Evolutionary conservation across 1,140 invertebrate genomes (phyloP), one percentile per base, ranked within the genome.

Genomic region (Gonatopus flavifemur): DNA sequence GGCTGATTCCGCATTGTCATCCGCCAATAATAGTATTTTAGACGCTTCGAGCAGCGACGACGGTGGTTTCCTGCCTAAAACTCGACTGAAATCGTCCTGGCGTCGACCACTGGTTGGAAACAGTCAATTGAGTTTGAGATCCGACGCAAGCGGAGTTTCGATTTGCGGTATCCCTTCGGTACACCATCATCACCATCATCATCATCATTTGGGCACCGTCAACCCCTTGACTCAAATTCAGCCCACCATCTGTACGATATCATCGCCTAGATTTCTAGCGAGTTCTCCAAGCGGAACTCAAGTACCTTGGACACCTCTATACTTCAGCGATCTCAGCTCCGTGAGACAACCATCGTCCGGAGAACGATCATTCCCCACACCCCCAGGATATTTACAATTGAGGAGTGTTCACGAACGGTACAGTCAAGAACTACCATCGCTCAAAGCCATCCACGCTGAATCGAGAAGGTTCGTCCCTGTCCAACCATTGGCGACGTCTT

Each of bases 301-400:
- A 36, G 49, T 81, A 66, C 80, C 81, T 1, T 86, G 86, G 82
- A 83, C 85, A 7, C 80, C 86, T 20, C 79, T 87, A 50, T 88
- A 88, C 72, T 87, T 90, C 62, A 90, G 87, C 66, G 91, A 93
- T 74, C 80, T 93, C 52, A 93, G 90, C 75, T 91, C 89, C 8
- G 90, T 93, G n/a, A 80, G 84, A 9, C 88, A 89, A 63, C 84
- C 87, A 24, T 89, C 88, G 56, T 90, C 89, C 8, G 39, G 85
- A 1, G 90, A 93, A 62, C 81, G 88, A 24, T 92, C 90, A 0
- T 87, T 87, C 59, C 88, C 88, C 24, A 88, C 86, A 31, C 83
- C 85, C 3, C 83, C 85, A 3, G 83, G 82, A n/a, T 81, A 81
- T 21, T 71, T 81, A 3, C 82, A 86, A 39, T 72, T 87, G 32